Percentiles rank a stretch among this genome's conserved stretches.
Evolutionary conservation across 2,797 vertebrate species (phyloP).

Genomic region (Arnoldichthys spilopterus): DNA sequence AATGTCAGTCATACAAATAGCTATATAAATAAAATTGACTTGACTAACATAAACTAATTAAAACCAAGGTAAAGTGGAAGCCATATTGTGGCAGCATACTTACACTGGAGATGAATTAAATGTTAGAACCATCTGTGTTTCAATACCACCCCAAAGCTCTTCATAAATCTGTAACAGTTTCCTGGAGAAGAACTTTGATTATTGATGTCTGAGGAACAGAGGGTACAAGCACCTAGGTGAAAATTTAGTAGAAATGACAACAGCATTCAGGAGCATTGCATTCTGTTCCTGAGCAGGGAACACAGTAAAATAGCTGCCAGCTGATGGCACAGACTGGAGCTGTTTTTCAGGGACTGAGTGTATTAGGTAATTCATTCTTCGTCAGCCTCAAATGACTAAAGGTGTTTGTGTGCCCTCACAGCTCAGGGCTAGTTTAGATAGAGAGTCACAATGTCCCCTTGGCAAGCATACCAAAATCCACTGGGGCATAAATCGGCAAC

Average conservation of each 20-base stretch:
- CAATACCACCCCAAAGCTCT: not conserved
- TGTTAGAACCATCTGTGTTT: not conserved
- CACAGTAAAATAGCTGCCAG: conserved; percentile 38
- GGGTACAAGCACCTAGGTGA: conserved; percentile 8
- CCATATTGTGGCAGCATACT: too few species aligned
- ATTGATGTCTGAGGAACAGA: conserved; percentile 40
- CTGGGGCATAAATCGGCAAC: conserved; percentile 17
- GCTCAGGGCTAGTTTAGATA: not conserved
- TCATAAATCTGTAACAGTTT: not conserved
- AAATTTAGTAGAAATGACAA: conserved; percentile 29
- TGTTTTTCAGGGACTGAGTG: not conserved
- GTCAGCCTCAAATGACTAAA: not conserved
- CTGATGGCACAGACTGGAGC: conserved; percentile 2
- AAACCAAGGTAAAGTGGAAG: too few species aligned
- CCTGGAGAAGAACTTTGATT: conserved; percentile 13
- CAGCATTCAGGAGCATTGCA: conserved; percentile 12
- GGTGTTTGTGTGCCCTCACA: conserved; percentile 10
- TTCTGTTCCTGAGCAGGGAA: conserved; percentile 49
- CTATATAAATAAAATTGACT: not conserved
- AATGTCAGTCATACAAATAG: too few species aligned
- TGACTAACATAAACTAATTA: too few species aligned
- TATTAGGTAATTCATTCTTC: not conserved
- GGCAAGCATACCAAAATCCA: conserved; percentile 24
- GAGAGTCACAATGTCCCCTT: conserved; percentile 12
- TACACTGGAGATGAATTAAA: too few species aligned